Conservation (phyloP, 2,113 vertebrate genomes). For the Microcebus jonahi region DNA sequence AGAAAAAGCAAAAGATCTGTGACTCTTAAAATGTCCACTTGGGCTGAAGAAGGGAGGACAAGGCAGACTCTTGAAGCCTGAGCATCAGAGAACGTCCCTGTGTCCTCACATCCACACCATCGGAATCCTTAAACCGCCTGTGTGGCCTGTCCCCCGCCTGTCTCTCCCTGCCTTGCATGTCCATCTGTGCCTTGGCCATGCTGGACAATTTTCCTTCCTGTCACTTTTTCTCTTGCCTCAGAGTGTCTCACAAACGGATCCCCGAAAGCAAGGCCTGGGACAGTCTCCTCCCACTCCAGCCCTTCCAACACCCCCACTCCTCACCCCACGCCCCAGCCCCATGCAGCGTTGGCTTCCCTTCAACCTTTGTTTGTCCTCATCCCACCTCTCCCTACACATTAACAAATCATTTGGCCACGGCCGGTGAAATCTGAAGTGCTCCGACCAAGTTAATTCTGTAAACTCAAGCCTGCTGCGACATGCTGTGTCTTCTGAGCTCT, state of each 20-base stretch:
- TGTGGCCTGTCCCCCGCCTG: too few species aligned
- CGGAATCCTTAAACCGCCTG: not conserved
- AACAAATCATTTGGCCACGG: not conserved
- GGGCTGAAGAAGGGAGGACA: not conserved
- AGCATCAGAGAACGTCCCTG: accelerated
- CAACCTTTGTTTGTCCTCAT: not conserved
- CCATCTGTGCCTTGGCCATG: accelerated
- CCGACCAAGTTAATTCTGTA: accelerated
- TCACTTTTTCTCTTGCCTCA: not conserved
- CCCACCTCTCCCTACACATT: too few species aligned
- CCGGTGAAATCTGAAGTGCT: not conserved
- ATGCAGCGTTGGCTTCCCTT: not conserved
- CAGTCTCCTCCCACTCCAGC: too few species aligned
- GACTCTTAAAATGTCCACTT: not conserved
- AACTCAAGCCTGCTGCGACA: accelerated
- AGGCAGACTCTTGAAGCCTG: not conserved
- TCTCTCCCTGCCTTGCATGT: not conserved
- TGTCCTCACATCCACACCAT: not conserved
- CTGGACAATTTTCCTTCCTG: not conserved
- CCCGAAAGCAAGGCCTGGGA: not conserved
- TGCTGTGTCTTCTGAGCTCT: not conserved
- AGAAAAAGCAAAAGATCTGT: not conserved
- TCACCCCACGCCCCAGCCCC: not conserved
- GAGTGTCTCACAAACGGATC: not conserved
- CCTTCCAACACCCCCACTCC: accelerated